phyloP scores from a whole-genome alignment of 2,113 vertebrate genomes.

The Uria aalge region DNA sequence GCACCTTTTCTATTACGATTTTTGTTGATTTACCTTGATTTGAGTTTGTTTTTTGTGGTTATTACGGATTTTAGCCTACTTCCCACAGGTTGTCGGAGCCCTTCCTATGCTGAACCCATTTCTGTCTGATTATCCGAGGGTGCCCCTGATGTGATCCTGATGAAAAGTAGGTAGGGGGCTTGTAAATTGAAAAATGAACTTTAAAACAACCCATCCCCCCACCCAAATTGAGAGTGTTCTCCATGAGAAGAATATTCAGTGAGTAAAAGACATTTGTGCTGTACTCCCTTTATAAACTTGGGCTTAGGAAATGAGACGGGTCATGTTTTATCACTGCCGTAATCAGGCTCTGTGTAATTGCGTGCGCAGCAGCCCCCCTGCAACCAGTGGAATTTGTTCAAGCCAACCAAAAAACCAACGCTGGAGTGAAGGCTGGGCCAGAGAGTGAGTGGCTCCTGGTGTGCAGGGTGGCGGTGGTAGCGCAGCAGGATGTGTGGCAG shows the following conservation, averaged over 20 bases:
- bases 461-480: neutral
- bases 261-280: neutral
- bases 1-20: neutral
- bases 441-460: neutral
- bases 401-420: neutral
- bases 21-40: slow-evolving; percentile 59
- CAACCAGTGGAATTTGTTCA: neutral
- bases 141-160: slow-evolving; percentile 72
- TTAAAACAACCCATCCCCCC: neutral
- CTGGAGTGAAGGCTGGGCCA: neutral
- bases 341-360: neutral
- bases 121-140: slow-evolving; percentile 57
- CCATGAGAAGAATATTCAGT: slow-evolving; percentile 15
- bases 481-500: neutral
- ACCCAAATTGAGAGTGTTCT: neutral
- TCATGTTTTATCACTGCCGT: neutral
- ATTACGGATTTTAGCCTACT: slow-evolving; percentile 48
- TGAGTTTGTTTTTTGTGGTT: slow-evolving; percentile 35
- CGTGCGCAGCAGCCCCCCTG: neutral
- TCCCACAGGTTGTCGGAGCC: slow-evolving; percentile 45
- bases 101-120: slow-evolving; percentile 51
- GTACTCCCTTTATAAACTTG: neutral
- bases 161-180: slow-evolving; percentile 68
- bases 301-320: neutral
- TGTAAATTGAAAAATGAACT: slow-evolving; percentile 57